Base-by-base conservation (phyloP, 2,113 vertebrate genomes). In the Rhizomys pruinosus region DNA sequence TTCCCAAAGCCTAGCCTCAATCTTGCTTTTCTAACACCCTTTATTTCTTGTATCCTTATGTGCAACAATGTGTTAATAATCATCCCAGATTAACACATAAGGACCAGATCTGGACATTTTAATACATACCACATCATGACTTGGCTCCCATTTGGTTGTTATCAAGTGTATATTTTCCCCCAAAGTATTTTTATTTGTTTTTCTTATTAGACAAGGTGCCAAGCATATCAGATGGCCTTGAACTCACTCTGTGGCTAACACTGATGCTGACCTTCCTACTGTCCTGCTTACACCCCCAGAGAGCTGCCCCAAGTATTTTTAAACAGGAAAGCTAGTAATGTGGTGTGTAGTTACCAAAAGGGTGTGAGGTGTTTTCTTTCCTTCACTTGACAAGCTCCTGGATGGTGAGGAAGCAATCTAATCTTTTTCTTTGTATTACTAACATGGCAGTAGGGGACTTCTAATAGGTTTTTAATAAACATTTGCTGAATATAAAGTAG, bases 401-500 rank as follows among this genome's bases (percentile, higher is more conserved):
- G 71, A 90, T 12, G 23, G 42, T 37, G 92, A 55, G 29, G 39
- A 76, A 42, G 22, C 44, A 39, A 37, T 72, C 74, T 57, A 63
- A 29, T 57, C 22, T 89, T 88, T 15, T 44, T 81, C 23, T 87
- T 90, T 81, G 15, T 47, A 52, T 59, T 37, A 10, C 22, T 81
- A 90, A 81, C 52, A 42, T 73, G 9, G 39, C 44, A 47, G 39
- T 7, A 63, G 4, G 23, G 10, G 1, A 9, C 63, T 72, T 29
- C 37, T 39, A 84, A 77, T 7, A 29, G 37, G 25, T 87, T 93
- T 66, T 84, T 77, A 84, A 78, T 78, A 82, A 87, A 72, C n/a
- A 85, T 85, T 84, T 84, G 71, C 29, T 80, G 39, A 84, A 79
- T 79, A 55, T 76, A 17, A 92, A 93, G 39, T n/a, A 63, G 57